A percentile compares a stretch with the other conserved stretches of the same genome.
Conservation (phyloP, 2,888 invertebrate species). For the Caenorhabditis imperialis region DNA sequence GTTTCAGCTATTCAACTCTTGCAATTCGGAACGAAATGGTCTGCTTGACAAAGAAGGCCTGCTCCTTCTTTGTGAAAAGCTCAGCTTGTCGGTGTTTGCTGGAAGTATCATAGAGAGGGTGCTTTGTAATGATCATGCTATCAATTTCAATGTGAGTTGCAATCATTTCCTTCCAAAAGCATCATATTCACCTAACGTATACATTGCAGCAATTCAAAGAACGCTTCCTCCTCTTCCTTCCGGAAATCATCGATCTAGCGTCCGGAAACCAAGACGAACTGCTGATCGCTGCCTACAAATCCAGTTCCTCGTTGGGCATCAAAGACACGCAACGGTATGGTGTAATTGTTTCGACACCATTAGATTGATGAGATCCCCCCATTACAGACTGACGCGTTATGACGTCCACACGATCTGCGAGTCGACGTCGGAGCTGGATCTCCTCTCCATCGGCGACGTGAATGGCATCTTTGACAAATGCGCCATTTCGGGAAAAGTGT, state of each 20-base stretch:
- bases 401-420: slow-evolving; percentile 67
- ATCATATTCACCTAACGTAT: neutral
- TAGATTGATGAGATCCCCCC: slow-evolving; percentile 41
- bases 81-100: slow-evolving; percentile 63
- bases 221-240: slow-evolving; percentile 65
- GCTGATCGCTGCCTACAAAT: slow-evolving; percentile 54
- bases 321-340: slow-evolving; percentile 57
- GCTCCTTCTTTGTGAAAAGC: slow-evolving; percentile 57
- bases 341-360: slow-evolving; percentile 22
- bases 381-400: slow-evolving; percentile 67
- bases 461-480: slow-evolving; percentile 63
- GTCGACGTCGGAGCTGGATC: slow-evolving; percentile 63
- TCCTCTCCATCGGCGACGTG: slow-evolving; percentile 60
- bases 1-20: slow-evolving; percentile 66
- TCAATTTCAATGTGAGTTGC: slow-evolving; percentile 62
- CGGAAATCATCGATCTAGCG: slow-evolving; percentile 69
- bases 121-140: slow-evolving; percentile 51
- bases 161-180: neutral
- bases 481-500: slow-evolving; percentile 53
- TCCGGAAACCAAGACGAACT: slow-evolving; percentile 65
- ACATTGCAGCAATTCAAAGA: slow-evolving; percentile 68
- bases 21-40: slow-evolving; percentile 61
- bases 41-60: slow-evolving; percentile 59
- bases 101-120: slow-evolving; percentile 60
- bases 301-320: slow-evolving; percentile 55